A percentile compares a stretch with the other conserved stretches of the same genome.
These are phyloP conservation scores for Sinonovacula constricta DNA, from an alignment of 1,140 invertebrate genomes.

Conservation along the genomic window DNA sequence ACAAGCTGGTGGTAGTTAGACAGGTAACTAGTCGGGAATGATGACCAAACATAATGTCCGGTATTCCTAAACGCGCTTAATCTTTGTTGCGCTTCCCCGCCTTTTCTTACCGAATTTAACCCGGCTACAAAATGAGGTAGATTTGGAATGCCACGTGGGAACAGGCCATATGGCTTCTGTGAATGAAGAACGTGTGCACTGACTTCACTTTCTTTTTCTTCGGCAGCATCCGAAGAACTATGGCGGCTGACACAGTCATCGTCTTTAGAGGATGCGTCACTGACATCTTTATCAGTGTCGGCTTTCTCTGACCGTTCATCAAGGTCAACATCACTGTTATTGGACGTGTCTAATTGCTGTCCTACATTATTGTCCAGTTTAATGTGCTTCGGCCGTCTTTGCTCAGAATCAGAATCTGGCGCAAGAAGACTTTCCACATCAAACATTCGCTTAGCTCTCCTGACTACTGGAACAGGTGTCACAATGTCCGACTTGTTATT, in stretches of 20 bases:
- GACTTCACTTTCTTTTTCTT: too few species aligned
- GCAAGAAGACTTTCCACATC: slow-evolving; percentile 96
- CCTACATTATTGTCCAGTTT: background rate
- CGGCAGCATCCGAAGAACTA: too few species aligned
- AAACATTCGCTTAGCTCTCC: slow-evolving; percentile 85
- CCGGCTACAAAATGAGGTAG: background rate
- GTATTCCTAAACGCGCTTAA: background rate
- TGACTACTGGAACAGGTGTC: background rate
- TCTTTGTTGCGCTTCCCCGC: background rate
- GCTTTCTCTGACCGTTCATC: background rate
- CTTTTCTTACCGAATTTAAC: background rate
- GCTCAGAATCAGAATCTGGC: slow-evolving; percentile 85
- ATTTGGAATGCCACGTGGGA: too few species aligned
- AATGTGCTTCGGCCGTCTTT: background rate
- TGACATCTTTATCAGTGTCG: background rate
- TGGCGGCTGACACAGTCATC: background rate
- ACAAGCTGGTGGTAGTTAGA: background rate
- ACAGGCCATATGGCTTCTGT: too few species aligned
- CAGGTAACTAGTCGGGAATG: background rate
- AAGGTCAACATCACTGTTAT: slow-evolving; percentile 8
- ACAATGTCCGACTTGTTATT: slow-evolving; percentile 17
- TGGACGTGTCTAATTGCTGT: too few species aligned
- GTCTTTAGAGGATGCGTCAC: background rate
- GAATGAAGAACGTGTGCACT: too few species aligned
- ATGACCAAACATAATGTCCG: background rate